Evolutionary conservation across 2,888 invertebrate species (phyloP).

Genomic region (Erynnis tages): DNA sequence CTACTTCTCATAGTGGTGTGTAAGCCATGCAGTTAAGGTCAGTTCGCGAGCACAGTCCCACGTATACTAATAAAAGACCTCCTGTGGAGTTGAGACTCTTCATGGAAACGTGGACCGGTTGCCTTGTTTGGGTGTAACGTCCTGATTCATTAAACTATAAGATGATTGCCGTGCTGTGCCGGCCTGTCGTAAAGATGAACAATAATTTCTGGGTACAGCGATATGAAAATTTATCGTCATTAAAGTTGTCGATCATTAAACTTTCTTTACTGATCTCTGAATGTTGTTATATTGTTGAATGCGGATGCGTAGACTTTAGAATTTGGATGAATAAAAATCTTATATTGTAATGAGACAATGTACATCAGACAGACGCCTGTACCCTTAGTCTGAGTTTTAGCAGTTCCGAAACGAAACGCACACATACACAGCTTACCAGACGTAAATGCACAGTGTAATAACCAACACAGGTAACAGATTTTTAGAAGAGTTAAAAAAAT

Average conservation of each 20-base stretch:
- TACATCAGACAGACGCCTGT: no score
- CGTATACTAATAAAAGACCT: constrained; percentile 57
- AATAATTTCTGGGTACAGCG: constrained; percentile 31
- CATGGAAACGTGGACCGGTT: constrained; percentile 52
- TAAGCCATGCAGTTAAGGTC: constrained; percentile 17
- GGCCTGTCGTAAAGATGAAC: constrained; percentile 32
- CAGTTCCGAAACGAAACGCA: no score
- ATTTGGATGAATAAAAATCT: no score
- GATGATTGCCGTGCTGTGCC: constrained; percentile 44
- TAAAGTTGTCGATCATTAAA: constrained; percentile 5
- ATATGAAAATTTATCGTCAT: constrained; percentile 18
- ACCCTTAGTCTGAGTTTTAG: no score
- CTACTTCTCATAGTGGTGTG: not conserved
- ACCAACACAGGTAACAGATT: no score
- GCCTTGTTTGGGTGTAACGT: constrained; percentile 46
- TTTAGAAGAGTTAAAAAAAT: no score
- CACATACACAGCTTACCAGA: no score
- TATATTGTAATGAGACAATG: no score
- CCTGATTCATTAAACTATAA: constrained; percentile 64
- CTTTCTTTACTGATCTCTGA: not conserved
- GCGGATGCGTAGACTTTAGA: no score
- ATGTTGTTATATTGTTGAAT: constrained; percentile 3
- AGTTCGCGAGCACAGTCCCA: constrained; percentile 38
- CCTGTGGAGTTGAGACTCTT: constrained; percentile 55
- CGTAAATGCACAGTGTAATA: no score